phyloP scores from a whole-genome alignment of 2,888 invertebrate genomes.

The Troglohyphantes excavatus region DNA sequence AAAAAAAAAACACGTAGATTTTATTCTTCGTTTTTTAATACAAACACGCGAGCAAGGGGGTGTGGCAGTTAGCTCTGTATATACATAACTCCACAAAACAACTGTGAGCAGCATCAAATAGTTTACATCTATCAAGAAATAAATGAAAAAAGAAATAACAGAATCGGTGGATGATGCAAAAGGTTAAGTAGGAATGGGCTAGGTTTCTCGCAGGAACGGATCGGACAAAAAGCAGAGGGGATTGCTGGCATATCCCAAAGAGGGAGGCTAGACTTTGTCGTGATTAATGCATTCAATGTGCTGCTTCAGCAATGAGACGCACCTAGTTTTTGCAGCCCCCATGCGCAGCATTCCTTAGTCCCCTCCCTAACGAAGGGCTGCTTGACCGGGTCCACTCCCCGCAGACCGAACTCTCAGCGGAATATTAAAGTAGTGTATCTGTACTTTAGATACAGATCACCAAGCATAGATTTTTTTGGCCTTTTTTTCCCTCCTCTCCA shows the following conservation, averaged over 20 bases:
- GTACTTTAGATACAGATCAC: conserved; percentile 76
- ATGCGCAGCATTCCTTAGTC: conserved; percentile 74
- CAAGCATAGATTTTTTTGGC: conserved; percentile 60
- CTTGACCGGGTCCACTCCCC: conserved; percentile 77
- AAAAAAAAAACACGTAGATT: no score
- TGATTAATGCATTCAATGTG: conserved; percentile 77
- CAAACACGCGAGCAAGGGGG: conserved; percentile 62
- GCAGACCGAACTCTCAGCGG: conserved; percentile 61
- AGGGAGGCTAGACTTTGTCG: conserved; percentile 74
- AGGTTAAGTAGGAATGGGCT: conserved; percentile 72
- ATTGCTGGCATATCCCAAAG: conserved; percentile 50
- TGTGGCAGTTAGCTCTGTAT: conserved; percentile 68
- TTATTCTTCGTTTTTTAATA: conserved; percentile 62
- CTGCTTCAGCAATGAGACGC: conserved; percentile 76
- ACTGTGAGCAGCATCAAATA: conserved; percentile 47
- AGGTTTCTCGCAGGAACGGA: no score
- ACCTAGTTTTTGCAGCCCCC: conserved; percentile 75
- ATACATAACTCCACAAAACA: conserved; percentile 70
- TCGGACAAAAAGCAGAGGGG: conserved; percentile 59
- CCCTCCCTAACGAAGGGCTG: conserved; percentile 75
- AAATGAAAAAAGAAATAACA: conserved; percentile 41
- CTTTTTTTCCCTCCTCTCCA: conserved; percentile 47
- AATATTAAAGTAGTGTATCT: conserved; percentile 74
- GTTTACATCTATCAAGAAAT: conserved; percentile 74
- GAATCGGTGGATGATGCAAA: conserved; percentile 33